These are phyloP conservation scores for Stramonita haemastoma DNA, from an alignment of 2,888 invertebrate species.

Conservation along the genomic window DNA sequence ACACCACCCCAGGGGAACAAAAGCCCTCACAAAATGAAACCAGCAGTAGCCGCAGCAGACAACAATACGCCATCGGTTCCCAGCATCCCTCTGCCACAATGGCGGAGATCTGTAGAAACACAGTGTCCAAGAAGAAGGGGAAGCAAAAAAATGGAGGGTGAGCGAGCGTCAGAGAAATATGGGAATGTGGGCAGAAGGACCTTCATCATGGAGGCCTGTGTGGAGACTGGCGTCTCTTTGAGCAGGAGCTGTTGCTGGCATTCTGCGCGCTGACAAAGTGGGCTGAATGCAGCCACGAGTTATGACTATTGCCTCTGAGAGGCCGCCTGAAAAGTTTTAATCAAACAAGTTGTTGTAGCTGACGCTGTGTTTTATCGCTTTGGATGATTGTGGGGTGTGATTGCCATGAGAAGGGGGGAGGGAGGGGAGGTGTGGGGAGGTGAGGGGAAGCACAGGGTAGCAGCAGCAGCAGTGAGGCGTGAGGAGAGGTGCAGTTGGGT, in stretches of 20 bases:
- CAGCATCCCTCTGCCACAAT: not conserved
- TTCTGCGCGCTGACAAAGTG: not conserved
- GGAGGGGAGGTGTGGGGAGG: not conserved
- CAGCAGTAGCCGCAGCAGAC: not conserved
- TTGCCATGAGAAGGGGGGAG: not conserved
- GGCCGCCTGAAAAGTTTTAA: conserved; percentile 24
- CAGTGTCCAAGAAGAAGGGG: not conserved
- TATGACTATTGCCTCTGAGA: conserved; percentile 3
- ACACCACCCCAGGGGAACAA: not conserved
- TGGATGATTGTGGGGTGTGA: conserved; percentile 8
- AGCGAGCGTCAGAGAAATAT: not conserved
- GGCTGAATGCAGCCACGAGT: not conserved
- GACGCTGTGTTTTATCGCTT: conserved; percentile 17
- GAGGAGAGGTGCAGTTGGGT: not conserved
- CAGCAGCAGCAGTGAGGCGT: not conserved
- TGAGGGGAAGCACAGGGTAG: not conserved
- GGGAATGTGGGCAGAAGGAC: not conserved
- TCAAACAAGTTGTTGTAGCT: conserved; percentile 25
- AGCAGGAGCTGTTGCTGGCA: not conserved
- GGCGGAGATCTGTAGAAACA: not conserved
- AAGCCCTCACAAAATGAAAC: not conserved
- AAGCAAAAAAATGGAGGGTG: not conserved
- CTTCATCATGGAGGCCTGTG: not conserved
- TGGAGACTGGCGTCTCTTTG: not conserved
- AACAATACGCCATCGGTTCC: not conserved